These are phyloP conservation scores for Callimorpha dominula DNA, from an alignment of 2,888 invertebrate species.

Conservation along the genomic window DNA sequence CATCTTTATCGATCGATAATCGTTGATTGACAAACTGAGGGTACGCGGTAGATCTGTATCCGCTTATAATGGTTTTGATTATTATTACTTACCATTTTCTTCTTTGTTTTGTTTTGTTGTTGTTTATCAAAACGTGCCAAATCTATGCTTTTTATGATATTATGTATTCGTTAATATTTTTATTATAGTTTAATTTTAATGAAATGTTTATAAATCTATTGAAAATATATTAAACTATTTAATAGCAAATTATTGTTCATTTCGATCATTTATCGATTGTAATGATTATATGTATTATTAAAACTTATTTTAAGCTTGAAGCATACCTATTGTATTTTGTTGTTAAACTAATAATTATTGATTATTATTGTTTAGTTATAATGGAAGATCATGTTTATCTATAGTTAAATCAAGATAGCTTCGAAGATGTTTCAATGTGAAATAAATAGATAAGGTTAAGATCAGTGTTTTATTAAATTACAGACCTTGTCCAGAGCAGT, in stretches of 20 bases:
- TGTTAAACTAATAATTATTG: slow-evolving; percentile 49
- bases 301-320: slow-evolving; percentile 57
- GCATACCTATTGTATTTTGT: slow-evolving; percentile 51
- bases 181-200: slow-evolving; percentile 28
- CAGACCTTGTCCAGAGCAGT: neutral
- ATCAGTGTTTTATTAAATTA: slow-evolving; percentile 34
- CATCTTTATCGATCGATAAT: neutral
- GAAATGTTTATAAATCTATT: slow-evolving; percentile 5
- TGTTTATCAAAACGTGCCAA: slow-evolving; percentile 44
- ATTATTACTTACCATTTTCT: neutral
- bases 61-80: neutral
- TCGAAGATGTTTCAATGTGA: slow-evolving; percentile 74
- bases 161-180: slow-evolving; percentile 28
- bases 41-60: neutral
- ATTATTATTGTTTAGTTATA: slow-evolving; percentile 62
- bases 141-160: slow-evolving; percentile 37
- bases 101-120: neutral
- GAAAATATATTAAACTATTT: slow-evolving; percentile 23
- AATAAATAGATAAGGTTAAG: slow-evolving; percentile 72
- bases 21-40: neutral
- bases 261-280: slow-evolving; percentile 45
- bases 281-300: slow-evolving; percentile 25
- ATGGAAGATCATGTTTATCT: slow-evolving; percentile 63
- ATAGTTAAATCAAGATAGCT: slow-evolving; percentile 69
- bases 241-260: slow-evolving; percentile 34